phyloP scores from a whole-genome alignment of 2,113 vertebrate genomes.

The Rhabdomys dilectus region DNA sequence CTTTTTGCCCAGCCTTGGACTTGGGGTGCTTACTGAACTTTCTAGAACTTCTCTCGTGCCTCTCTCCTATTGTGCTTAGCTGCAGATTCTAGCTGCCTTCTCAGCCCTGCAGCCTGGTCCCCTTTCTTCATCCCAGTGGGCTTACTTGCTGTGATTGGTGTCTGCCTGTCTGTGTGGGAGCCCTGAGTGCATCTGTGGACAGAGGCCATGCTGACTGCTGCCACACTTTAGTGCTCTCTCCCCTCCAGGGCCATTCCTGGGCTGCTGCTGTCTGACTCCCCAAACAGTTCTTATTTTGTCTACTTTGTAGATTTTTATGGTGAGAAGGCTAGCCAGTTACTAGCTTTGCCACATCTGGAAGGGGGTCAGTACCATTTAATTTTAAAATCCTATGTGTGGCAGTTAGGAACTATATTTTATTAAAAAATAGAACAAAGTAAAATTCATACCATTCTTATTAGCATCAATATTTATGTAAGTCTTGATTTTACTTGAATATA shows the following conservation, averaged over 20 bases:
- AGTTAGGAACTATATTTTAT: slow-evolving; percentile 16
- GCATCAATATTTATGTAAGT: background rate
- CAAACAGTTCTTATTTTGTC: slow-evolving; percentile 12
- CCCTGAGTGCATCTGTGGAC: background rate
- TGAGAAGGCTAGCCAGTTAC: background rate
- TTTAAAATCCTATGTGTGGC: background rate
- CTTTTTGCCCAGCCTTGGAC: background rate
- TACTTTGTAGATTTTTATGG: background rate
- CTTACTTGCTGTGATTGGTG: background rate
- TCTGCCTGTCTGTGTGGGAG: background rate
- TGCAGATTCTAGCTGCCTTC: background rate
- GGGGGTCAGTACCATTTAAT: background rate
- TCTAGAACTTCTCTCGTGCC: background rate
- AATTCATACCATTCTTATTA: slow-evolving; percentile 1
- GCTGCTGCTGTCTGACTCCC: background rate
- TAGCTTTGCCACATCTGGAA: slow-evolving; percentile 3
- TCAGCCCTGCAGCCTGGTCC: background rate
- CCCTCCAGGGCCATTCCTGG: background rate
- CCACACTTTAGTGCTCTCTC: background rate
- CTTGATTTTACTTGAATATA: slow-evolving; percentile 40
- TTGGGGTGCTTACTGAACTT: background rate
- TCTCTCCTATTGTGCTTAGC: background rate
- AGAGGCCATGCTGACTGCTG: background rate
- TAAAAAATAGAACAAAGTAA: slow-evolving; percentile 9
- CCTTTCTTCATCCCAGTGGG: background rate